phyloP scores from a whole-genome alignment of 2,888 invertebrate species.

The Caenorhabditis angaria region DNA sequence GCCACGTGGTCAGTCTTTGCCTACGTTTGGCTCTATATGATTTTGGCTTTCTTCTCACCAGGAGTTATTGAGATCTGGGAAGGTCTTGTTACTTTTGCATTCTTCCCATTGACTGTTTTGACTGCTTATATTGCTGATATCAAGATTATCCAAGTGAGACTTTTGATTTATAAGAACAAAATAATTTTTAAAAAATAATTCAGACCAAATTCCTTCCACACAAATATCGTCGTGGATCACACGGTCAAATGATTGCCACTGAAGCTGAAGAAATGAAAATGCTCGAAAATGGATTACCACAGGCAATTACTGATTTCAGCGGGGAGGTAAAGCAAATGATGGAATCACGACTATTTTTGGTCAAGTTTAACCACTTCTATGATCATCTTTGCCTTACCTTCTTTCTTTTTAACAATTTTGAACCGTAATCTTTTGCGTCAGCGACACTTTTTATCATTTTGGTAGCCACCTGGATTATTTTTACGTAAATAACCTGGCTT shows the following conservation, averaged over 20 bases:
- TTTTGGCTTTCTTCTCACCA: conserved; percentile 84
- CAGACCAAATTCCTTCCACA: conserved; percentile 72
- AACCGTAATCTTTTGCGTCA: neutral
- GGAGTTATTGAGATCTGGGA: conserved; percentile 84
- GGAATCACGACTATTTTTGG: conserved; percentile 1
- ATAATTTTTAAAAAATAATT: conserved; percentile 15
- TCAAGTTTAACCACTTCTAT: conserved; percentile 6
- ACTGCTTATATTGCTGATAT: conserved; percentile 96
- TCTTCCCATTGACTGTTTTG: conserved; percentile 94
- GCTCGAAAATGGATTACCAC: conserved; percentile 64
- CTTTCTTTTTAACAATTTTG: conserved; percentile 3
- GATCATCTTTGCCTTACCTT: neutral
- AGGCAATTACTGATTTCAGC: conserved; percentile 27
- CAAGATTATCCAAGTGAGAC: conserved; percentile 73
- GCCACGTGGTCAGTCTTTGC: conserved; percentile 93
- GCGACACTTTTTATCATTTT: neutral
- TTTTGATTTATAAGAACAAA: neutral
- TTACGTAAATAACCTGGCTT: too few species aligned
- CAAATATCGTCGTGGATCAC: conserved; percentile 70
- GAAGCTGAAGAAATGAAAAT: conserved; percentile 72
- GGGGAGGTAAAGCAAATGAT: conserved; percentile 10
- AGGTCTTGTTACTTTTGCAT: conserved; percentile 89
- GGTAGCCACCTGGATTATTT: too few species aligned
- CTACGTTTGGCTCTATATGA: conserved; percentile 96
- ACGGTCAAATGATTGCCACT: conserved; percentile 67